Percentiles rank a stretch among this genome's conserved stretches.
Evolutionary conservation across 1,140 invertebrate genomes (phyloP).

Genomic region (Drosophila orena): DNA sequence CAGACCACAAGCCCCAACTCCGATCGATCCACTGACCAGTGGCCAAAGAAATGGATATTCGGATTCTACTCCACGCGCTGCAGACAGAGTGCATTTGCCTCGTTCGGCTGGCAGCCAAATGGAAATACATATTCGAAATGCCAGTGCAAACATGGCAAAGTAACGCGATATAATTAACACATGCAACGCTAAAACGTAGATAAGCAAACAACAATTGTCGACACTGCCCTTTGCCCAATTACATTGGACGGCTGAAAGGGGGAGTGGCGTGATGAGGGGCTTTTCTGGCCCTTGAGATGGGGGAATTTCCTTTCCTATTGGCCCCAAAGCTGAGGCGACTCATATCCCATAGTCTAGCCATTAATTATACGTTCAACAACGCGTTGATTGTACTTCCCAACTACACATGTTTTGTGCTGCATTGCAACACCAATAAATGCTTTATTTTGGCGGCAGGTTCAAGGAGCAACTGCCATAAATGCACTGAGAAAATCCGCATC

Average conservation of each 20-base stretch:
- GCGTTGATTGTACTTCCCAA: constrained; percentile 13
- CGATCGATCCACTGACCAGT: constrained; percentile 47
- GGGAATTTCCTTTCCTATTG: constrained; percentile 43
- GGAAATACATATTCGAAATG: constrained; percentile 44
- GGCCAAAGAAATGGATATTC: constrained; percentile 6
- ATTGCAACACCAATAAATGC: constrained; percentile 6
- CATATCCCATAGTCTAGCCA: constrained; percentile 18
- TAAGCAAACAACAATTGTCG: constrained; percentile 52
- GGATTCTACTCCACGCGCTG: constrained; percentile 25
- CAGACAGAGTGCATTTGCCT: constrained; percentile 41
- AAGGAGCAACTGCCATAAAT: constrained; percentile 22
- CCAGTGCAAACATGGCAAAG: constrained; percentile 39
- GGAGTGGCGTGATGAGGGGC: constrained; percentile 32
- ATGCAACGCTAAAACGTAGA: constrained; percentile 28
- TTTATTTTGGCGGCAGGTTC: constrained; percentile 25
- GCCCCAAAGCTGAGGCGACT: constrained; percentile 21
- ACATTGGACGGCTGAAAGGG: constrained; percentile 13
- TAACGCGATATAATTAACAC: constrained; percentile 57
- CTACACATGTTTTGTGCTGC: constrained; percentile 2
- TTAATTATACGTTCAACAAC: constrained; percentile 35
- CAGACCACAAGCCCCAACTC: not conserved
- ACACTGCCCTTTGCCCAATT: constrained; percentile 69
- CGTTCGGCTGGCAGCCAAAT: constrained; percentile 11
- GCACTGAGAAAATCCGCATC: not conserved
- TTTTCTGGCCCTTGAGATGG: constrained; percentile 24